phyloP scores from a whole-genome alignment of 2,888 invertebrate species.

The Buathra laborator region DNA sequence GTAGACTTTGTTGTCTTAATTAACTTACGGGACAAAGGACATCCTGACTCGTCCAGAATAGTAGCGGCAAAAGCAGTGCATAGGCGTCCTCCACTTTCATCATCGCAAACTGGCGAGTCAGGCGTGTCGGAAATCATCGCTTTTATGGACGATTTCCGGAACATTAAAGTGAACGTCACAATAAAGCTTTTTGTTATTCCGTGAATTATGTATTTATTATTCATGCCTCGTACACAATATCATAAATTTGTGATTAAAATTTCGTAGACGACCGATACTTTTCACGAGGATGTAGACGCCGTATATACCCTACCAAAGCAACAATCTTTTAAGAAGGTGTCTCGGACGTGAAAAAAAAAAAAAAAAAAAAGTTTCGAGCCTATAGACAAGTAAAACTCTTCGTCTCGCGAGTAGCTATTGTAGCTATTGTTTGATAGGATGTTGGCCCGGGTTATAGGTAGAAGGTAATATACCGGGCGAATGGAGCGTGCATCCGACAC shows the following conservation, averaged over 20 bases:
- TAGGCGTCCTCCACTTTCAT: constrained; percentile 37
- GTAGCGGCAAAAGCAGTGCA: constrained; percentile 27
- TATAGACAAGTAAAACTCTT: background rate
- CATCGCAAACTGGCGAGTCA: constrained; percentile 33
- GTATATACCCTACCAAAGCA: background rate
- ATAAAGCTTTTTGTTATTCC: background rate
- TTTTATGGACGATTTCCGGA: constrained; percentile 33
- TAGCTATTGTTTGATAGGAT: constrained; percentile 23
- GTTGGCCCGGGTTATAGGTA: background rate
- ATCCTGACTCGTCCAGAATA: constrained; percentile 47
- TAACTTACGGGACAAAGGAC: constrained; percentile 78
- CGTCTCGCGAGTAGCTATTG: constrained; percentile 4
- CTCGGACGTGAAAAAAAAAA: background rate
- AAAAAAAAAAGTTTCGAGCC: constrained; percentile 9
- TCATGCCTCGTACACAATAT: background rate
- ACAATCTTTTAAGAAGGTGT: background rate
- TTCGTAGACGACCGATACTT: background rate
- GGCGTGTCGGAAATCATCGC: constrained; percentile 39
- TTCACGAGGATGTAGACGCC: background rate
- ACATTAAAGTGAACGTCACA: background rate
- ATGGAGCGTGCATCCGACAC: constrained; percentile 45
- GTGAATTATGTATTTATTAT: background rate
- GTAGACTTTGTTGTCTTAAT: constrained; percentile 82
- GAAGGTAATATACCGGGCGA: constrained; percentile 33
- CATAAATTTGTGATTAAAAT: background rate